Evolutionary conservation across 2,113 vertebrate species (phyloP), one percentile per base, ranked within the genome.

Genomic region (Clarias gariepinus): DNA sequence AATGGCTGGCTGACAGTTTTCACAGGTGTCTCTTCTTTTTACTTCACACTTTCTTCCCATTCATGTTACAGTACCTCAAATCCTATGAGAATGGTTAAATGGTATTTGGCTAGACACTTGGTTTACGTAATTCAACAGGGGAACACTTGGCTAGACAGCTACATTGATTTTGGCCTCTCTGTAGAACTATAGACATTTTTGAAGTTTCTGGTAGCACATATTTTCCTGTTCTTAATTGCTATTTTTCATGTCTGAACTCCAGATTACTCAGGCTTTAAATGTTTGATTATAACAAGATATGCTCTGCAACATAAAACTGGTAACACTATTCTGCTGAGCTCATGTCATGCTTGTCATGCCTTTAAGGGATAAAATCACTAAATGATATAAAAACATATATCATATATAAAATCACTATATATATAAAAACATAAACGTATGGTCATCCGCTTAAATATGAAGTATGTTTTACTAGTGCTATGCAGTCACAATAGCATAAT

Each of bases 21-120:
- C 57, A 81, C 78, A 81, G 57, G 78, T 81, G 78, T 57, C 57
- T 81, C 78, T 81, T 81, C 78, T 81, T 61, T 23, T 61, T 81
- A 55, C 12, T 79, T 60, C 11, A 79, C 57, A 61, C 28, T 79
- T 79, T 81, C 19, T 41, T 81, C 57, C 33, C 21, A 61, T 81
- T 81, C 78, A 81, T 81, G 78, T 61, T 81, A 81, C 57, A 61
- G 30, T 81, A 81, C 57, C 78, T 41, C 11, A 12, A 47, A 23
- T 61, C 78, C 78, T 61, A 11, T 61, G 30, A 61, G 78, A 81
- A 61, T 81, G 57, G 57, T 81, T 79, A 81, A 81, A 81, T 81
- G 78, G 57, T 58, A 61, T 81, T 81, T 81, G 78, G 78, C 78
- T 60, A 81, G 78, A 81, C 30, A 23, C 57, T 61, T 6, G 1